A percentile compares a stretch with the other conserved stretches of the same genome.
phyloP scores from a whole-genome alignment of 2,797 vertebrate genomes.

The Spondyliosoma cantharus region DNA sequence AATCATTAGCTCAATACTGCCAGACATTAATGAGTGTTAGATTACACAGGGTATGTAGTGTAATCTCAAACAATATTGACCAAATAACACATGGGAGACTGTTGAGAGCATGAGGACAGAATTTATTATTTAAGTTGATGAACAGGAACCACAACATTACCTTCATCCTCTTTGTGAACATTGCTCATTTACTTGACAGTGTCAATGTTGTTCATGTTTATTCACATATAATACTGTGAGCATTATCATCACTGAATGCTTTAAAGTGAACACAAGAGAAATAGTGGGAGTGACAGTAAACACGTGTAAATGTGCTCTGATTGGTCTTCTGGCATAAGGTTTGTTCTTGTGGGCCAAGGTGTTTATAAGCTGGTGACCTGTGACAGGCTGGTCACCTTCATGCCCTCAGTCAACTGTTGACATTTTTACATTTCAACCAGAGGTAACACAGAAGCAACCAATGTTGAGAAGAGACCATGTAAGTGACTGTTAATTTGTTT shows the following conservation, averaged over 20 bases:
- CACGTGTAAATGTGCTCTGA: constrained; percentile 1
- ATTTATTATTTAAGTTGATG: constrained; percentile 26
- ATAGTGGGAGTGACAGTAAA: not conserved
- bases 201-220: no score
- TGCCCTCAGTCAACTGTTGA: constrained; percentile 34
- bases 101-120: not conserved
- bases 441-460: constrained; percentile 2
- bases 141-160: constrained; percentile 10
- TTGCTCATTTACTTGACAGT: not conserved
- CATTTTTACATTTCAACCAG: constrained; percentile 57
- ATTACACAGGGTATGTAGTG: constrained; percentile 7
- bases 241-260: not conserved
- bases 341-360: constrained; percentile 36
- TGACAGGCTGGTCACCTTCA: constrained; percentile 13
- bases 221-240: not conserved
- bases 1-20: constrained; percentile 29
- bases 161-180: not conserved
- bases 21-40: constrained; percentile 14
- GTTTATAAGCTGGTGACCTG: constrained; percentile 58
- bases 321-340: constrained; percentile 8
- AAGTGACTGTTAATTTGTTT: not conserved
- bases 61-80: constrained; percentile 27
- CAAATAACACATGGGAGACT: constrained; percentile 12
- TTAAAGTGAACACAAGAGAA: not conserved
- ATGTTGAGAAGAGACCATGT: not conserved